Percentiles rank a stretch among this genome's conserved stretches.
Evolutionary conservation across 2,888 invertebrate genomes (phyloP).

Genomic region (Yponomeuta evonymella): DNA sequence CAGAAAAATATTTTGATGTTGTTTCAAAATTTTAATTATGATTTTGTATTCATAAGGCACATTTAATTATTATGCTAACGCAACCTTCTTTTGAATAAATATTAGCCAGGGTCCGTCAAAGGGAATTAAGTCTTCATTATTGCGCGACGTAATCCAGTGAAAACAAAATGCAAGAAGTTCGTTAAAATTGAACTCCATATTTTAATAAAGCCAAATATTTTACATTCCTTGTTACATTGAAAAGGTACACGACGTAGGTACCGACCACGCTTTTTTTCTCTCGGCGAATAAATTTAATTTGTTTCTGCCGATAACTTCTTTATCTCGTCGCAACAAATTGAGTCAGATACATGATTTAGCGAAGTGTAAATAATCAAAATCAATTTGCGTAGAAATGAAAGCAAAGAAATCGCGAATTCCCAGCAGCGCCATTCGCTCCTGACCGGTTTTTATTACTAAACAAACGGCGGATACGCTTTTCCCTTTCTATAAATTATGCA

Average conservation of each 20-base stretch:
- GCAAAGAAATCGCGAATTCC: slow-evolving; percentile 1
- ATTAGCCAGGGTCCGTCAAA: slow-evolving; percentile 65
- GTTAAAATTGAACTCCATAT: slow-evolving; percentile 13
- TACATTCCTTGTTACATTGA: slow-evolving; percentile 13
- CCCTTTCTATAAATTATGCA: slow-evolving; percentile 70
- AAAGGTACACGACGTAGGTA: neutral
- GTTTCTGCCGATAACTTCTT: slow-evolving; percentile 4
- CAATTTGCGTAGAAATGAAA: slow-evolving; percentile 1
- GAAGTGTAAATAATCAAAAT: neutral
- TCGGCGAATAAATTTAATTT: neutral
- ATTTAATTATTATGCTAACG: slow-evolving; percentile 75
- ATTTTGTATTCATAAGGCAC: slow-evolving; percentile 72
- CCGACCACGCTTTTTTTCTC: neutral
- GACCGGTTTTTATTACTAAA: slow-evolving; percentile 67
- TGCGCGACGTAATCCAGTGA: slow-evolving; percentile 23
- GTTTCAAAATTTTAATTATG: slow-evolving; percentile 64
- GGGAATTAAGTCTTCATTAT: slow-evolving; percentile 59
- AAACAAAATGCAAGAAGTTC: slow-evolving; percentile 15
- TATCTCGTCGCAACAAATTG: neutral
- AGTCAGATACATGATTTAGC: neutral
- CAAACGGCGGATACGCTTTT: slow-evolving; percentile 65
- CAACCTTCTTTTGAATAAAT: slow-evolving; percentile 72
- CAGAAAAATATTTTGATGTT: slow-evolving; percentile 57
- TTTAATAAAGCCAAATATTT: slow-evolving; percentile 16
- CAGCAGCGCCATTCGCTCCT: slow-evolving; percentile 22